Conservation (phyloP, 2,113 vertebrate species). For the Tylochromis polylepis region DNA sequence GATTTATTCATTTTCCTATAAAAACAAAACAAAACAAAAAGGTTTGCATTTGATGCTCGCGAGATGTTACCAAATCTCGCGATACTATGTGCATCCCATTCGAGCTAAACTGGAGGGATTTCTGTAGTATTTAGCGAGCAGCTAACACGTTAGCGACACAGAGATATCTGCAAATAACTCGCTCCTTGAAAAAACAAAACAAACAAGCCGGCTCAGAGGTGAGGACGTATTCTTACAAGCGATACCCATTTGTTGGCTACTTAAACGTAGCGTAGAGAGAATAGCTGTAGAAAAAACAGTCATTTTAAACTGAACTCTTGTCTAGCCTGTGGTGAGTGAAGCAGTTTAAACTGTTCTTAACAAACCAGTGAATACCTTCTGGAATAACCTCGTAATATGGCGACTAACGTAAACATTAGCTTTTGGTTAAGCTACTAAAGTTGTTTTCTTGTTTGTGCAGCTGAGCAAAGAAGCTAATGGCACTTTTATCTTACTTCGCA, state of each 20-base stretch:
- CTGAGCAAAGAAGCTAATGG: not conserved
- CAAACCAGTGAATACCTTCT: not conserved
- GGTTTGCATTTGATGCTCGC: not conserved
- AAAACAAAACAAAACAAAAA: not conserved
- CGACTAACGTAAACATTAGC: not conserved
- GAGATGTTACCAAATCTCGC: not conserved
- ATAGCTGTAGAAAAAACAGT: not conserved
- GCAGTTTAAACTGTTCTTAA: not conserved
- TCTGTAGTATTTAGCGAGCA: not conserved
- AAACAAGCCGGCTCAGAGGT: conserved; percentile 5
- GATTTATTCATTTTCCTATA: not conserved
- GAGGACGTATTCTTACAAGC: not conserved
- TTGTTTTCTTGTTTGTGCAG: not conserved
- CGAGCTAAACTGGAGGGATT: conserved; percentile 48
- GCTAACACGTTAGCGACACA: conserved; percentile 23
- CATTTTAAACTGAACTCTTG: not conserved
- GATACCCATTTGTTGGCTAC: not conserved
- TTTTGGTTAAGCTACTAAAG: not conserved
- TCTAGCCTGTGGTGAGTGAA: not conserved
- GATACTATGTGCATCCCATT: conserved; percentile 1
- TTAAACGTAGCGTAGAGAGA: not conserved
- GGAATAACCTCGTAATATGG: not conserved
- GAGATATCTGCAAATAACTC: not conserved
- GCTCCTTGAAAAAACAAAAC: not conserved
- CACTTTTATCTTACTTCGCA: not conserved